Conservation (phyloP, 2,888 invertebrate genomes). For the Eueremaeus valkanovi region DNA sequence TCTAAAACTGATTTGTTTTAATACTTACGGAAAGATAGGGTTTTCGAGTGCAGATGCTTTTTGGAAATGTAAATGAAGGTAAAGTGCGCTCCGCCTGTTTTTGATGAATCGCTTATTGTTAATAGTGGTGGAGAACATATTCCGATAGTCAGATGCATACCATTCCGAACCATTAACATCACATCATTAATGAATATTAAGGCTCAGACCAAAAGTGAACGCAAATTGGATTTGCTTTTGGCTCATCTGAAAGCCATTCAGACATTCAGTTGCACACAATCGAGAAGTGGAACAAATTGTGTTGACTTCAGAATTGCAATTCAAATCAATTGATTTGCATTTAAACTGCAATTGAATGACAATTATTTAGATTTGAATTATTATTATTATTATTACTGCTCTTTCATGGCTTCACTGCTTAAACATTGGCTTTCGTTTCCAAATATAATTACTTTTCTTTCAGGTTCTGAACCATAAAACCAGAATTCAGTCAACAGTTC, state of each 20-base stretch:
- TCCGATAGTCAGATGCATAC: conserved; percentile 21
- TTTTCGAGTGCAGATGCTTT: background rate
- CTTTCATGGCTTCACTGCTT: too few species aligned
- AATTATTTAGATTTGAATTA: background rate
- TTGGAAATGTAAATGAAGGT: conserved; percentile 22
- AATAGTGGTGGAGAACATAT: background rate
- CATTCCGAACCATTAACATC: conserved; percentile 30
- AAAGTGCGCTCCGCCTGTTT: conserved; percentile 15
- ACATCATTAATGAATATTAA: conserved; percentile 31
- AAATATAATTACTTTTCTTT: background rate
- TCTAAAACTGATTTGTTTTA: background rate
- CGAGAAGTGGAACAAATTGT: background rate
- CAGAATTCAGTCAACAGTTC: conserved; percentile 1
- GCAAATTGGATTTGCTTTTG: background rate
- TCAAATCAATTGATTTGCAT: background rate
- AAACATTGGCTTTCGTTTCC: background rate
- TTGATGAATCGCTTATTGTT: conserved; percentile 28
- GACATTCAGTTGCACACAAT: background rate
- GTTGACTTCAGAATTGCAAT: background rate
- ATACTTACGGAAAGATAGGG: background rate
- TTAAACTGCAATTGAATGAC: background rate
- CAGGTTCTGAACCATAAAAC: background rate
- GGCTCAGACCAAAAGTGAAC: background rate
- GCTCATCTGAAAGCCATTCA: background rate
- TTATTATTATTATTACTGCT: too few species aligned